phyloP scores from a whole-genome alignment of 2,888 invertebrate genomes.

The Enoplolaimus lenunculus region DNA sequence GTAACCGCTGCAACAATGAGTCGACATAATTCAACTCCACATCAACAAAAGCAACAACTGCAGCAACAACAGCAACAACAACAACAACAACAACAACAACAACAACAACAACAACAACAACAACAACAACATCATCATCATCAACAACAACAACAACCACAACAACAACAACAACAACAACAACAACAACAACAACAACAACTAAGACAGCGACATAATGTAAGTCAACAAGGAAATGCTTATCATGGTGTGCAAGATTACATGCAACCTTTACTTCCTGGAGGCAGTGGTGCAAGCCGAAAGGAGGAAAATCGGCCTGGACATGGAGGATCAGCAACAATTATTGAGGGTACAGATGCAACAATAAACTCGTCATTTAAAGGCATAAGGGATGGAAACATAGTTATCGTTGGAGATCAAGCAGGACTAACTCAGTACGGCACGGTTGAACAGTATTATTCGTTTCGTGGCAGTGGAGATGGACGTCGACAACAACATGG shows the following conservation, averaged over 20 bases:
- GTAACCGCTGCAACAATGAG: too few relatives aligned
- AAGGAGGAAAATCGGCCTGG: too few relatives aligned
- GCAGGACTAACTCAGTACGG: too few relatives aligned
- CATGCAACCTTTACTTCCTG: too few relatives aligned
- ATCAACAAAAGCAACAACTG: not conserved
- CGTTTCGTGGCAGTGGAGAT: not conserved
- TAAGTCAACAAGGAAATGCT: too few relatives aligned
- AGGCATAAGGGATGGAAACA: too few relatives aligned
- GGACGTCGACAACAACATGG: not conserved
- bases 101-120: not conserved
- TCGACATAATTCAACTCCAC: not conserved
- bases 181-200: not conserved
- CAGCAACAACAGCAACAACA: not conserved
- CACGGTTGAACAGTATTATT: not conserved
- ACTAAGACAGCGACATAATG: not conserved
- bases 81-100: not conserved
- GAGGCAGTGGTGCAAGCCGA: too few relatives aligned
- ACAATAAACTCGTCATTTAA: too few relatives aligned
- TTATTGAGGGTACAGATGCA: too few relatives aligned
- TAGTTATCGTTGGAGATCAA: too few relatives aligned
- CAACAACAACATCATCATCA: not conserved
- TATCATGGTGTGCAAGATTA: too few relatives aligned
- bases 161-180: not conserved
- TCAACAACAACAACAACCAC: not conserved
- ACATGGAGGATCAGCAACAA: too few relatives aligned